Base-by-base conservation (phyloP, 2,888 invertebrate genomes). In the Melanophora roralis region DNA sequence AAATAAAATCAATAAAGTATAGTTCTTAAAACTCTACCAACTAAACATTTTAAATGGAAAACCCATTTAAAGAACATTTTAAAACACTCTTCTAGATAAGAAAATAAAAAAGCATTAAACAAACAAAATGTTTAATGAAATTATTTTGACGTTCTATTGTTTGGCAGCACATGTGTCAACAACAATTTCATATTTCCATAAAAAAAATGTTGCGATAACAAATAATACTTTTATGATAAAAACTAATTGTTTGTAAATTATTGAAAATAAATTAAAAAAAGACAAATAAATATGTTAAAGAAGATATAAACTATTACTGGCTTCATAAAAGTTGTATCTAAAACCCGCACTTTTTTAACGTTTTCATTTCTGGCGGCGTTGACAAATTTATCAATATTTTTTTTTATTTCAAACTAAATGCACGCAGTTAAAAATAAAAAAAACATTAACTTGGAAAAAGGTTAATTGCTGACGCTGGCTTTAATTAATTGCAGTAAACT, bases 391-490 rank as follows among this genome's bases (percentile, higher is more conserved):
- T 53, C 32, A 34, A 32, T 32, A 3, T 14, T 53, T 51, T 47
- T 53, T 32, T 9, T 51, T 47, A 11, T 40, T n/a, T 11, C 7
- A 12, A 1, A 14, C 51, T 8, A 16, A 53, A 32, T 53, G 43
- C 60, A 43, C 60, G 14, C 40, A 27, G 14, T 60, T 60, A 27
- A 23, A 40, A 5, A n/a, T n/a, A n/a, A 45, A 32, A 45, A 45
- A 2, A 27, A 16, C 47, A 45, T 34, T n/a, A n/a, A n/a, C n/a
- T 47, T 19, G 38, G 40, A 36, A 51, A 36, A n/a, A 34, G 21
- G 38, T n/a, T 57, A 40, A n/a, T 71, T 71, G 69, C 69, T 71
- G 69, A 69, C 69, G 38, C 59, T 49, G 69, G 11, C 19, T 60
- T 38, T 60, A 49, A 59, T n/a, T 32, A 3, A 57, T 38, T 57